Evolutionary conservation across 1,140 invertebrate genomes (phyloP), one percentile per base, ranked within the genome.

Genomic region (Drosophila pandora): DNA sequence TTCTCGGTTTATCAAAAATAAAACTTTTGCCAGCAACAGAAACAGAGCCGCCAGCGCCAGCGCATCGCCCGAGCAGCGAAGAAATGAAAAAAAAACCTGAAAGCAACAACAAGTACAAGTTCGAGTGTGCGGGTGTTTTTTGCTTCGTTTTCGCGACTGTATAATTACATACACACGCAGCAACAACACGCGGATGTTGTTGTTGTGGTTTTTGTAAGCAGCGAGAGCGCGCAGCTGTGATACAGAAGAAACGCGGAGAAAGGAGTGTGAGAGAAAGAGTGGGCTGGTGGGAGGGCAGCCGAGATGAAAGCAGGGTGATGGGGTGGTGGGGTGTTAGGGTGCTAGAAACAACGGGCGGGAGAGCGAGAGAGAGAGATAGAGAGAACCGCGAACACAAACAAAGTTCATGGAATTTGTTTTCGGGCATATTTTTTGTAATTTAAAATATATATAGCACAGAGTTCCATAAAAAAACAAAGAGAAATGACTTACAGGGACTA

Each of bases 1-100:
- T 67, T 67, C 64, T 70, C 64, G 67, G 63, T 69, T 70, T 76
- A 88, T 89, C 85, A 83, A 89, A 89, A 89, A 89, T 88, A 83
- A 87, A 87, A 87, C 60, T 63, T 79, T 76, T 52, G 73, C 34
- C 64, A 69, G 50, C 30, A 10, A n/a, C 23, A 52, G 49, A 52
- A 37, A 12, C 10, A 37, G 34, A 37, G 34, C 34, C 34, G 60
- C 9, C 60, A 63, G 60, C 39, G 37, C 57, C 57, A 60, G 28
- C 48, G 52, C 43, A 28, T 2, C 37, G 32, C 58, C 13, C 13
- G 3, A 37, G 34, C 34, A 37, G 10, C 13, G 41, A 17, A 17
- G 17, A 23, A 10, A 21, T 6, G 17, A 23, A 10, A 21, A 28
- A 28, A 43, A 23, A 2, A 21, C 7, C 43, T 2, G 9, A 52